Percentiles rank a stretch among this genome's conserved stretches.
These are phyloP conservation scores for Drosophila kepulauana DNA, from an alignment of 1,140 invertebrate species.

Conservation along the genomic window DNA sequence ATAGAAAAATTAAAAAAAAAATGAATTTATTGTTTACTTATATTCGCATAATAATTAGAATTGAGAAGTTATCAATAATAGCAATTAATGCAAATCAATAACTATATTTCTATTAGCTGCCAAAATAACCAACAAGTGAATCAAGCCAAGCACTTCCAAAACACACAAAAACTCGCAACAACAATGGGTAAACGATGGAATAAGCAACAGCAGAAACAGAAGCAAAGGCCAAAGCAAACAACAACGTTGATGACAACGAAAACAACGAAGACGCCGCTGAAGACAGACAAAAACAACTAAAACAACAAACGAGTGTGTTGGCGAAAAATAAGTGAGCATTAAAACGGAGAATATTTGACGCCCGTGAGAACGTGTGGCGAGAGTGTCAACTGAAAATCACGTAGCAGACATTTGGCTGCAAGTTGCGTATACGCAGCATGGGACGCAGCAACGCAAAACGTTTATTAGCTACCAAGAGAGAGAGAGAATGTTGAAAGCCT, in stretches of 20 bases:
- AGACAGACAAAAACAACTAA: slow-evolving; percentile 7
- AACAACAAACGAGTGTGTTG: slow-evolving; percentile 4
- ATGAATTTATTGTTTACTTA: no score
- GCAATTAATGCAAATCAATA: no score
- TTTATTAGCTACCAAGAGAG: slow-evolving; percentile 59
- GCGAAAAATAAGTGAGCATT: slow-evolving; percentile 46
- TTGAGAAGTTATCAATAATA: no score
- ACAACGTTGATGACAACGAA: background rate
- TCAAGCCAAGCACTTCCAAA: background rate
- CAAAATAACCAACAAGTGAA: background rate
- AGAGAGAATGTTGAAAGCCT: no score
- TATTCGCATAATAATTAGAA: no score
- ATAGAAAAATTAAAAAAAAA: no score
- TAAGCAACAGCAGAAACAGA: slow-evolving; percentile 48
- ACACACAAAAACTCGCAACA: slow-evolving; percentile 12
- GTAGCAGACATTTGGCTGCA: slow-evolving; percentile 75
- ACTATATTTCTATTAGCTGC: no score
- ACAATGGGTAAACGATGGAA: slow-evolving; percentile 47
- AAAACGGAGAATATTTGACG: slow-evolving; percentile 53
- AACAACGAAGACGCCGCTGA: slow-evolving; percentile 21
- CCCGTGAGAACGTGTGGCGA: slow-evolving; percentile 53
- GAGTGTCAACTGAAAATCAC: slow-evolving; percentile 72
- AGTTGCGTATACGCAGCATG: slow-evolving; percentile 77
- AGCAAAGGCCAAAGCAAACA: slow-evolving; percentile 3
- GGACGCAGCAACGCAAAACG: slow-evolving; percentile 43